Base-by-base conservation (phyloP, 2,113 vertebrate species). In the Monopterus albus region DNA sequence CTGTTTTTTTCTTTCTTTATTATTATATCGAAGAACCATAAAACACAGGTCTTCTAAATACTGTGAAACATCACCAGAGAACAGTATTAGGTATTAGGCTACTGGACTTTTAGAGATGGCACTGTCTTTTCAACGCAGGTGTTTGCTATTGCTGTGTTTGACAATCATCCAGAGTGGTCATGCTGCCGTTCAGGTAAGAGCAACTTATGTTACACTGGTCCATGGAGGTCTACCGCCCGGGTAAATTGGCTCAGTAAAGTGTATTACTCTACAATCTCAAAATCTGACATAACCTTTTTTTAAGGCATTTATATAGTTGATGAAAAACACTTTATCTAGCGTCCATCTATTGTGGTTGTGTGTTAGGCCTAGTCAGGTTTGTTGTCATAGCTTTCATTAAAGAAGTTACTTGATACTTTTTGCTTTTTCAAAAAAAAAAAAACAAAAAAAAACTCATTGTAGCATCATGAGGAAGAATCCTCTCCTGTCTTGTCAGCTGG, bases 81-180 rank as follows among this genome's bases (percentile, higher is more conserved):
- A 11, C 21, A 28, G 21, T 14, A 33, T 31, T 29, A 7, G 53
- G 5, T 31, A 6, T 1, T 2, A 6, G 8, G n/a, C n/a, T 43
- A 10, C 26, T 31, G 59, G 66, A 86, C 33, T 68, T 51, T 55
- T 12, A 65, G 75, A 61, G 51, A 92, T 90, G 89, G 75, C 67
- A 29, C 65, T 83, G 43, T 73, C 83, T 60, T 69, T 87, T 40
- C 72, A 11, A 69, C 66, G 68, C 86, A 84, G 84, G 82, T 91
- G 80, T 85, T 73, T 93, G 52, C 70, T 91, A 52, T 67, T 93
- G 56, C 75, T 93, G 76, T 91, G 76, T 83, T 67, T 92, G 78
- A 81, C 89, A 82, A 78, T 80, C 13, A 12, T 88, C 36, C 81
- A 87, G 6, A 57, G 59, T 35, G 83, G 86, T 2, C 84, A 87